Conservation (phyloP, 2,113 vertebrate genomes). For the Excalfactoria chinensis region DNA sequence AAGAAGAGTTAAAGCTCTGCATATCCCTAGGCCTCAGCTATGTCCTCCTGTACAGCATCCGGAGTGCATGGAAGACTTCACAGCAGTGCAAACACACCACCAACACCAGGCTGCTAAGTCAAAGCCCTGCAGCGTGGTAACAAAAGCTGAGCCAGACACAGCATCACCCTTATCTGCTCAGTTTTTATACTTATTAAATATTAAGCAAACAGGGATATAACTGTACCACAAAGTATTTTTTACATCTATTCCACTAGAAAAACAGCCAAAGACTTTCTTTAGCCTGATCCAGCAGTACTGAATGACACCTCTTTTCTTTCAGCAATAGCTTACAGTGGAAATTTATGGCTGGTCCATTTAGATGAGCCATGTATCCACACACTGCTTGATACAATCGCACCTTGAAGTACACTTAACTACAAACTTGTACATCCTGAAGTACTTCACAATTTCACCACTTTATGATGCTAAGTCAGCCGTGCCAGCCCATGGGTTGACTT, state of each 20-base stretch:
- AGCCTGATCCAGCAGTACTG: accelerated
- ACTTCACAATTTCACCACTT: neutral
- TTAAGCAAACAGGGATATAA: neutral
- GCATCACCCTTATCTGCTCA: neutral
- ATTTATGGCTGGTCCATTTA: neutral
- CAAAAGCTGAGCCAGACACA: neutral
- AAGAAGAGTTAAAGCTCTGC: neutral
- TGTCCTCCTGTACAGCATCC: accelerated
- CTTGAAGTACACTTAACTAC: neutral
- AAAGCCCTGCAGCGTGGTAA: accelerated
- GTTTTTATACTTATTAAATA: neutral
- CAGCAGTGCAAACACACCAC: accelerated
- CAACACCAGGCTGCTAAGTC: neutral
- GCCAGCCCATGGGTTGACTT: neutral
- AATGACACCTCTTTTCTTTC: neutral
- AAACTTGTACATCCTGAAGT: neutral
- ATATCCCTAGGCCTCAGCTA: neutral
- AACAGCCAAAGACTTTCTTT: neutral
- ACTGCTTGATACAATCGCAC: neutral
- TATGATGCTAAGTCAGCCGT: neutral
- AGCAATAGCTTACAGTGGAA: neutral
- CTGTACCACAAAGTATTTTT: neutral
- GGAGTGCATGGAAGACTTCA: neutral
- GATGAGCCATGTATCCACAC: accelerated
- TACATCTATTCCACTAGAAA: accelerated